phyloP scores from a whole-genome alignment of 1,140 invertebrate genomes.

The Eriocheir sinensis region DNA sequence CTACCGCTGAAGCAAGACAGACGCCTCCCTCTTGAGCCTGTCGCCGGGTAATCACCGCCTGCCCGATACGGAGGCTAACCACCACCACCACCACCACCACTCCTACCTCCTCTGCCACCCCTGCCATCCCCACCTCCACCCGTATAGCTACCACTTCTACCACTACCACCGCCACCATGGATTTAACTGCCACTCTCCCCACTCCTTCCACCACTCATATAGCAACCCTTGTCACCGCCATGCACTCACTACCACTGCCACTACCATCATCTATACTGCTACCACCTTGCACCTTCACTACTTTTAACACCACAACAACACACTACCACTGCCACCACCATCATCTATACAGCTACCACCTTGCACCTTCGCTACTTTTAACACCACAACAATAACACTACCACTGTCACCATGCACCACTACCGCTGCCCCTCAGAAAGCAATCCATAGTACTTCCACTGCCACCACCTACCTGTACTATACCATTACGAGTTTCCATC shows the following conservation, averaged over 20 bases:
- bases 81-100: constrained; percentile 1
- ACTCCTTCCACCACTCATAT: background rate
- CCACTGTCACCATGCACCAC: too few species aligned
- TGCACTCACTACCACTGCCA: background rate
- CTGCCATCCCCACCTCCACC: background rate
- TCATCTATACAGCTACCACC: too few species aligned
- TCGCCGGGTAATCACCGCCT: constrained; percentile 26
- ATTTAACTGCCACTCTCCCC: too few species aligned
- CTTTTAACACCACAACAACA: too few species aligned
- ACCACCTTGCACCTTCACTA: too few species aligned
- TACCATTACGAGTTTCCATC: too few species aligned
- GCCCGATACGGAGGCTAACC: background rate
- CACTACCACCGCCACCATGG: too few species aligned
- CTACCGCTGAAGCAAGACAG: background rate
- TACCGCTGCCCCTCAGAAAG: too few species aligned
- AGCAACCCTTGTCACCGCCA: background rate
- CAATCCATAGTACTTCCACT: too few species aligned
- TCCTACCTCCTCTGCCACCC: background rate
- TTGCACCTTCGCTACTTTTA: too few species aligned
- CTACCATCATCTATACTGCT: background rate
- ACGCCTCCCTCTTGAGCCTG: constrained; percentile 6
- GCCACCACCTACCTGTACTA: too few species aligned
- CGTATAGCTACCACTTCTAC: background rate
- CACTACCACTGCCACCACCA: background rate
- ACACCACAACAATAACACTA: too few species aligned